These are phyloP conservation scores for Pampusana beccarii DNA, from an alignment of 2,113 vertebrate genomes.

Conservation along the genomic window DNA sequence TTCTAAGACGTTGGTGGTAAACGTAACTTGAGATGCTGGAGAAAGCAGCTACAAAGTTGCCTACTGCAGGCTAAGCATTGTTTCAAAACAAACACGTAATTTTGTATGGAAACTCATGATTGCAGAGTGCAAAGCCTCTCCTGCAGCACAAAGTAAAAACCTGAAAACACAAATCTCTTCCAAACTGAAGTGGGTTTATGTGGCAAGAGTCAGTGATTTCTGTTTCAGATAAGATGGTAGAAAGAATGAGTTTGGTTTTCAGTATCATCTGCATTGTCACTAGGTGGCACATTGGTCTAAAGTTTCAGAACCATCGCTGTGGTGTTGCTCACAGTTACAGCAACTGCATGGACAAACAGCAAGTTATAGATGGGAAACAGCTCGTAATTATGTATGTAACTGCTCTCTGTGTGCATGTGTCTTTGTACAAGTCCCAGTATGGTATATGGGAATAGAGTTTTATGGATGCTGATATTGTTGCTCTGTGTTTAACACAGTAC, in stretches of 20 bases:
- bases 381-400: neutral
- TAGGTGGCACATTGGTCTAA: constrained; percentile 63
- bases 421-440: accelerated
- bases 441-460: neutral
- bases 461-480: neutral
- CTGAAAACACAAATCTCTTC: neutral
- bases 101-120: neutral
- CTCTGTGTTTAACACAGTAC: neutral
- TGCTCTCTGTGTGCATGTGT: accelerated
- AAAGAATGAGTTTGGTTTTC: neutral
- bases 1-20: neutral
- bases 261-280: constrained; percentile 1
- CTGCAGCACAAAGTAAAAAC: neutral
- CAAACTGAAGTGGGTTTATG: neutral
- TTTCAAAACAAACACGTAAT: neutral
- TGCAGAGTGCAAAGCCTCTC: neutral
- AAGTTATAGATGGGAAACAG: neutral
- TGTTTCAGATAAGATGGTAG: neutral
- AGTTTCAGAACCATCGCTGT: neutral
- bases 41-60: neutral
- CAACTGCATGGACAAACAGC: neutral
- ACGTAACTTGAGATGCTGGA: neutral
- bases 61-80: neutral
- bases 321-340: neutral
- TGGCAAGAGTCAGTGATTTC: neutral